Percentiles rank a stretch among this genome's conserved stretches.
phyloP scores from a whole-genome alignment of 2,113 vertebrate genomes.

The Choloepus hoffmanni region DNA sequence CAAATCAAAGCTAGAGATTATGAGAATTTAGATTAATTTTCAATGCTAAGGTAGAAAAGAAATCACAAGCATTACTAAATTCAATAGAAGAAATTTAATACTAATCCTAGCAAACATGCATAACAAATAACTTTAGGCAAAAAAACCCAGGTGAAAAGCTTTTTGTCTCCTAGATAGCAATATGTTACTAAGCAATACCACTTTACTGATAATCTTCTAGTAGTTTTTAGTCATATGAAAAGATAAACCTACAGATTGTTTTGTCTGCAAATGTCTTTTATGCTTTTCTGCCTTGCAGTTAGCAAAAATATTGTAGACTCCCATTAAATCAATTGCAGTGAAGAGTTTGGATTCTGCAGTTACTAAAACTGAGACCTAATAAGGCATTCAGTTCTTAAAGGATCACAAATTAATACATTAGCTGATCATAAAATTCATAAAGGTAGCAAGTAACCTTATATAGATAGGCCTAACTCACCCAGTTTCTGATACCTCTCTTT shows the following conservation, averaged over 20 bases:
- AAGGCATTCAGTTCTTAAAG: slow-evolving; percentile 9
- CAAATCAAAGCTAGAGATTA: slow-evolving; percentile 81
- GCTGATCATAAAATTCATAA: not conserved
- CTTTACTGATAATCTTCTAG: slow-evolving; percentile 49
- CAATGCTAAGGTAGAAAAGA: slow-evolving; percentile 78
- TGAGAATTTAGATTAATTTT: slow-evolving; percentile 75
- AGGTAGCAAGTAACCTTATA: not conserved
- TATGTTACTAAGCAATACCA: slow-evolving; percentile 19
- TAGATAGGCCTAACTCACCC: not conserved
- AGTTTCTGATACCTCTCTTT: not conserved
- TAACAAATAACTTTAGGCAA: slow-evolving; percentile 54
- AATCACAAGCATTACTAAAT: slow-evolving; percentile 79
- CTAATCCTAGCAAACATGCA: slow-evolving; percentile 78
- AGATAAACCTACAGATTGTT: slow-evolving; percentile 12
- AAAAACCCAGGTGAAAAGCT: slow-evolving; percentile 20
- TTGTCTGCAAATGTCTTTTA: not conserved
- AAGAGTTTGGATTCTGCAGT: slow-evolving; percentile 17
- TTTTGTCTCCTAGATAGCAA: slow-evolving; percentile 65
- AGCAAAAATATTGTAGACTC: not conserved
- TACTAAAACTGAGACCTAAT: slow-evolving; percentile 46
- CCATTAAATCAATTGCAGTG: slow-evolving; percentile 30
- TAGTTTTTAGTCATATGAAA: slow-evolving; percentile 63
- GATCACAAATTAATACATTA: not conserved
- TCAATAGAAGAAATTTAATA: slow-evolving; percentile 77
- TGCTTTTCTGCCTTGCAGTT: not conserved